Conservation (phyloP, 2,113 vertebrate species). For the Gallinago paraguaiae region DNA sequence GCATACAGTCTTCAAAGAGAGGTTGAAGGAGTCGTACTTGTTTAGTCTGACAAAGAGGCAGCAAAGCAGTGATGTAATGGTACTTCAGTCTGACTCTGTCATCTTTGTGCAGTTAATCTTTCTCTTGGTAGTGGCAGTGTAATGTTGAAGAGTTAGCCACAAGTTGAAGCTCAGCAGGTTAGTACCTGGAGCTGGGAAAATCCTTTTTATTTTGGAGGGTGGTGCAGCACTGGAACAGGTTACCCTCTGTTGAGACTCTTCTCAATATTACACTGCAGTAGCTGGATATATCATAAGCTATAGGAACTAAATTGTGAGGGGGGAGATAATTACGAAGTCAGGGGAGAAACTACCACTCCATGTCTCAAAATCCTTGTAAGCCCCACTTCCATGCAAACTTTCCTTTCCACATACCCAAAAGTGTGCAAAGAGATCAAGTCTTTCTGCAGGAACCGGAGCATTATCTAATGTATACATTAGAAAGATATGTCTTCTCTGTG, state of each 20-base stretch:
- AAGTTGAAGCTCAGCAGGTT: neutral
- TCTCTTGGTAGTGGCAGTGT: neutral
- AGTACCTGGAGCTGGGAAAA: neutral
- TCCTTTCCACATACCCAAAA: rapidly evolving
- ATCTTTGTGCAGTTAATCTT: neutral
- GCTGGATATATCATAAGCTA: neutral
- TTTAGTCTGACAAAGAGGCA: neutral
- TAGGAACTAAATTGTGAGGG: neutral
- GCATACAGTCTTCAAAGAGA: neutral
- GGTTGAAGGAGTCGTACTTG: neutral
- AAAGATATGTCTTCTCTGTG: neutral
- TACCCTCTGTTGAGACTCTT: neutral
- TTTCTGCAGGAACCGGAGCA: neutral
- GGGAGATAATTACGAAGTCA: neutral
- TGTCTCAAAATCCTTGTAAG: neutral
- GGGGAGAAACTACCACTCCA: neutral
- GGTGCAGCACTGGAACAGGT: neutral
- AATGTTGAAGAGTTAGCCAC: neutral
- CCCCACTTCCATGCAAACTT: neutral
- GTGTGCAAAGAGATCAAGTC: neutral
- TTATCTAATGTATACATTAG: neutral
- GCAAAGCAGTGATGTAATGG: neutral
- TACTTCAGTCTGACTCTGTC: neutral
- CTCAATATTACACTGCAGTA: neutral
- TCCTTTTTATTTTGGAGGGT: neutral